Evolutionary conservation across 2,888 invertebrate species (phyloP), one percentile per base, ranked within the genome.

Genomic region (Exocentrus adspersus): DNA sequence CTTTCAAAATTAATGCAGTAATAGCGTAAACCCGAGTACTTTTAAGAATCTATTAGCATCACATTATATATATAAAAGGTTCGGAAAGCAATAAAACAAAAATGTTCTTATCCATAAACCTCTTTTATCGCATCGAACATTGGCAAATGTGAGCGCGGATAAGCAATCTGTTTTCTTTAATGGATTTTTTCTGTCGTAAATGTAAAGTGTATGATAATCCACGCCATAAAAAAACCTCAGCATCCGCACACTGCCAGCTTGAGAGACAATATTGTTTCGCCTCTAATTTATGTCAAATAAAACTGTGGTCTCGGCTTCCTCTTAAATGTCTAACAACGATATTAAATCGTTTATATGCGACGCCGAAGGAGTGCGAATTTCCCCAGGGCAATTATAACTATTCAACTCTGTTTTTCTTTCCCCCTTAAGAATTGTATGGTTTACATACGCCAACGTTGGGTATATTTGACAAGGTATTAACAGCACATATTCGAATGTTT

Each of bases 111-210:
- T 60, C 57, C 60, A 60, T 59, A 64, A 53, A 60, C 30, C 50
- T 48, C 17, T 43, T 51, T 54, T 62, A 58, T 58, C 58, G 51
- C 58, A 51, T 58, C 48, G 57, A 62, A 50, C 67, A 68, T 69
- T 67, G 68, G 71, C 66, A 62, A 72, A 69, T 68, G 70, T 63
- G 70, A 71, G 68, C 65, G 65, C 63, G 63, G 65, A 72, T 69
- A 71, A 68, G 73, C 72, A 71, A 71, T 75, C 74, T 75, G 75
- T 75, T 73, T 73, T 62, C 68, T 70, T 69, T 74, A 75, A 75
- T 75, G 73, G 73, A 74, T 74, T 75, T 72, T 75, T 74, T 73
- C 65, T 71, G 71, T 74, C 68, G 73, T 70, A 72, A 73, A 74
- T 72, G 73, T 69, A 73, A 73, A 74, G 71, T 72, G 70, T 72